Evolutionary conservation across 2,888 invertebrate genomes (phyloP), one percentile per base, ranked within the genome.

Genomic region (Leuctra nigra): DNA sequence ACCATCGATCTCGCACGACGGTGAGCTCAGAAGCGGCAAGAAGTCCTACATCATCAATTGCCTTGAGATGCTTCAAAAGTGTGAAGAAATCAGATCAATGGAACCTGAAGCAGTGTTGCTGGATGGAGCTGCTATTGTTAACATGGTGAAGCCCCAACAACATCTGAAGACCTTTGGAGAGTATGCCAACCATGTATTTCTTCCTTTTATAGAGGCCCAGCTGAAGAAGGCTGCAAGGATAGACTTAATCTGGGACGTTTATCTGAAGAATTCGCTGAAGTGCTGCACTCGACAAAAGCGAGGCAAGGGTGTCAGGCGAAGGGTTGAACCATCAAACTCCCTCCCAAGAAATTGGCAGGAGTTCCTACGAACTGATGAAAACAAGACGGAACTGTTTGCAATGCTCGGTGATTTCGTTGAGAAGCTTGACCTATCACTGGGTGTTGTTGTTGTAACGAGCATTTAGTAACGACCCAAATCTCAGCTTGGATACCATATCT

Each of bases 11-110:
- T 55, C 57, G 47, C 20, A 35, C 23, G 48, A 33, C n/a, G 55
- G 55, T 47, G 46, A 22, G 35, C 44, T 58, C 24, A 25, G 47
- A 18, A 20, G 22, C 20, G 58, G 55, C 3, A 38, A 24, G 35
- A 58, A 47, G 48, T 47, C 48, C 39, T 46, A 47, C 38, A 55
- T 58, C 18, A 22, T 56, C n/a, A 14, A 46, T 13, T 33, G 55
- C 29, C 35, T 55, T 29, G 48, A 47, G 47, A 20, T 18, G 14
- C 20, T 29, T 7, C 29, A 29, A 29, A 29, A n/a, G n/a, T n/a
- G n/a, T n/a, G n/a, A n/a, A n/a, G n/a, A n/a, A n/a, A n/a, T n/a
- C n/a, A n/a, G n/a, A n/a, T n/a, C n/a, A n/a, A n/a, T n/a, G n/a
- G n/a, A n/a, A n/a, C n/a, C 18, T 41, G 16, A 41, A 11, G 41